These are phyloP conservation scores for Agrochola litura DNA, from an alignment of 2,888 invertebrate genomes.

Conservation along the genomic window DNA sequence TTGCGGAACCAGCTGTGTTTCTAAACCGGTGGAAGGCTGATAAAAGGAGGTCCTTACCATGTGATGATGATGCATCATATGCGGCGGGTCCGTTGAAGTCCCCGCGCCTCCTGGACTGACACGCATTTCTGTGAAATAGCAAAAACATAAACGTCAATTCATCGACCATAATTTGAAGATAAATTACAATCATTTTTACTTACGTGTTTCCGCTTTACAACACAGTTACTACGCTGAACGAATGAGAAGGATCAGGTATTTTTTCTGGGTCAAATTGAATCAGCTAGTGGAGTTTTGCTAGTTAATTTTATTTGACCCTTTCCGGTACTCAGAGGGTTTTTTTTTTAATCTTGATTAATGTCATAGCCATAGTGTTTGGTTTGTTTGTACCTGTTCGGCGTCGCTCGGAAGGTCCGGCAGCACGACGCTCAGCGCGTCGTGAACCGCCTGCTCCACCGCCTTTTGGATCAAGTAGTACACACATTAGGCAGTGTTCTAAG, in stretches of 20 bases:
- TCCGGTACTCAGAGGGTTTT: too few species aligned
- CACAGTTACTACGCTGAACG: background rate
- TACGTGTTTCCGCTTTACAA: background rate
- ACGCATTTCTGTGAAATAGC: conserved; percentile 60
- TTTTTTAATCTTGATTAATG: too few species aligned
- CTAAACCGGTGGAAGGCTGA: background rate
- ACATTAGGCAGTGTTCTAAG: too few species aligned
- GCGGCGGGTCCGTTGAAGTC: conserved; percentile 79
- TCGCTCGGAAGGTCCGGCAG: conserved; percentile 79
- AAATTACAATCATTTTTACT: conserved; percentile 5
- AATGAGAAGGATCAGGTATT: background rate
- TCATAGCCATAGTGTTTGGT: too few species aligned
- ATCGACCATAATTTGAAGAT: background rate
- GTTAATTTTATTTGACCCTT: too few species aligned
- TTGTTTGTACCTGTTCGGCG: conserved; percentile 74
- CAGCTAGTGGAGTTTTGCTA: too few species aligned
- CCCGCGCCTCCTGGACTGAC: conserved; percentile 81
- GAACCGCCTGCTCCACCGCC: conserved; percentile 82
- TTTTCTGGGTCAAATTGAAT: too few species aligned
- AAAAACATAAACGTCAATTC: conserved; percentile 18
- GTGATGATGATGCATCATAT: conserved; percentile 75
- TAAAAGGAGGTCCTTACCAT: conserved; percentile 58
- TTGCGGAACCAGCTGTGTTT: too few species aligned
- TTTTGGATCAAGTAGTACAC: conserved; percentile 27
- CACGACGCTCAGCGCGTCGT: conserved; percentile 80